Evolutionary conservation across 2,888 invertebrate species (phyloP), one percentile per base, ranked within the genome.

Genomic region (Pycnomerus fuliginosus): DNA sequence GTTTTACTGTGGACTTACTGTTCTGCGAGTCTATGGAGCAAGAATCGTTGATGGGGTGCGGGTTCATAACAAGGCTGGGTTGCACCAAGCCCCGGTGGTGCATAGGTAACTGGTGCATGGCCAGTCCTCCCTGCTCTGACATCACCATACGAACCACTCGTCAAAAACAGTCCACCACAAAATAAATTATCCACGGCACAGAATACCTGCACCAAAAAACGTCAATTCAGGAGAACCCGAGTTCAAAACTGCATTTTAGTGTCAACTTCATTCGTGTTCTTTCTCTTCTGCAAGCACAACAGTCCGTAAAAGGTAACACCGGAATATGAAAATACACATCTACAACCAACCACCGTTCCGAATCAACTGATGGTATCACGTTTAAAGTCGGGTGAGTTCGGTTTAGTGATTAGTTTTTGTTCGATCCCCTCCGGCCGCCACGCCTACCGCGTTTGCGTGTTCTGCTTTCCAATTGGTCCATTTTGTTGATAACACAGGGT

Each of bases 61-160:
- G 79, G 66, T 79, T 79, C 78, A 79, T 79, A 67, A 79, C 79
- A 68, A 79, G 73, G 70, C 79, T 77, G 60, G 79, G 79, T 65
- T 79, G 79, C 61, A 75, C 73, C 76, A 79, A 73, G 69, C 78
- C 79, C 57, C 71, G 61, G 59, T 70, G 71, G 70, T 77, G 77
- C 74, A 78, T 73, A 60, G 78, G 78, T 72, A 78, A 73, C 74
- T 79, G 79, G 76, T 79, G 79, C 75, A 79, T 79, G 76, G 78
- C 78, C 77, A 79, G 77, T 75, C 78, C 78, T 73, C 79, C 78
- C 69, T 79, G 78, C 78, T 79, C 79, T 75, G 79, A 79, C 79
- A 79, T 79, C 76, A 79, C 79, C 79, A 79, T 79, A 76, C 71
- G 72, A 69, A 75, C 76, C 50, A 56, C 53, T 52, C 56, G 53